Percentiles rank a stretch among this genome's conserved stretches.
Evolutionary conservation across 2,113 vertebrate species (phyloP).

Genomic region (Grallaria varia): DNA sequence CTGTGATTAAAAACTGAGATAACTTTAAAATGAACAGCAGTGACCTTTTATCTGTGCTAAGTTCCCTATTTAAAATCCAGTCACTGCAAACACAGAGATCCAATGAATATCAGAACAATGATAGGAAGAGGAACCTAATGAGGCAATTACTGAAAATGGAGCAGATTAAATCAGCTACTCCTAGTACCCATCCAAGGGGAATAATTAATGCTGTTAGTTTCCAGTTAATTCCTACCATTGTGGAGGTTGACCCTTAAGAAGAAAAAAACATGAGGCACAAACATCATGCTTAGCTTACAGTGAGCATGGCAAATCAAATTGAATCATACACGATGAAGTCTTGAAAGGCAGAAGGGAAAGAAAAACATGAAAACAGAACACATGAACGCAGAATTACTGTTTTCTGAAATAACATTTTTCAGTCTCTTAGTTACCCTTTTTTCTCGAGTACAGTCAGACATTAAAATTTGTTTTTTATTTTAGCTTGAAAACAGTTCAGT

Average conservation of each 20-base stretch:
- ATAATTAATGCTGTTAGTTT: background rate
- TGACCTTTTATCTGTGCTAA: background rate
- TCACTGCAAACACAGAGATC: background rate
- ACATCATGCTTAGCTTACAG: background rate
- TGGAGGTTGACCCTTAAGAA: background rate
- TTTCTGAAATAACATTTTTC: background rate
- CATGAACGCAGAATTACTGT: background rate
- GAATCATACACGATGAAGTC: background rate
- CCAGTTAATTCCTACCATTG: background rate
- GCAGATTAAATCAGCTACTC: background rate
- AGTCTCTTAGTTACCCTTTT: background rate
- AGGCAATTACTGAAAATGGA: background rate
- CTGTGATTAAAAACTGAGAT: background rate
- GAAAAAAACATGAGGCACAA: background rate
- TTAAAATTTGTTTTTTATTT: background rate
- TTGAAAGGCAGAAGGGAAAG: background rate
- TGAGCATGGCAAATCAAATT: background rate
- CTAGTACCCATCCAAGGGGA: background rate
- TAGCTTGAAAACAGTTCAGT: background rate
- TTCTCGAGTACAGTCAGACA: background rate
- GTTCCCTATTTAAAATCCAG: background rate
- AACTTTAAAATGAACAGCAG: background rate
- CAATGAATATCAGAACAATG: background rate
- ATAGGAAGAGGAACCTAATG: background rate
- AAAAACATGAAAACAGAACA: background rate